Evolutionary conservation across 1,140 invertebrate species (phyloP).

Genomic region (Drosophila lacertosa): DNA sequence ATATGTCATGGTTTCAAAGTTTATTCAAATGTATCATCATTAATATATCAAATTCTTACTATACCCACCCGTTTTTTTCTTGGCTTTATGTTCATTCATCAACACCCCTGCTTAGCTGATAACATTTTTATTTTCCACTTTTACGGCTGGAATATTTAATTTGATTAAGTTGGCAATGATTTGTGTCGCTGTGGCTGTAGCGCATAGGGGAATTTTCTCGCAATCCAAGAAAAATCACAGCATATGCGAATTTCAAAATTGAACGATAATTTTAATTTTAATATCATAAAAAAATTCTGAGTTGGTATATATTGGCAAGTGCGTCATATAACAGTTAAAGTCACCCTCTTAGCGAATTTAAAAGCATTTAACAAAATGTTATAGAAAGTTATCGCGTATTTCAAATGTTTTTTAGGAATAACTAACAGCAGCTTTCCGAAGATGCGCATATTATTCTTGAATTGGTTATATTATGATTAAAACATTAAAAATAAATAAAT

Average conservation of each 20-base stretch:
- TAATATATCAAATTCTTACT: conserved; percentile 38
- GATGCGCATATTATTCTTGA: no score
- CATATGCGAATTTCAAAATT: conserved; percentile 59
- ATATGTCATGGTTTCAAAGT: conserved; percentile 74
- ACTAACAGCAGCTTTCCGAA: no score
- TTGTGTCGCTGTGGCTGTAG: conserved; percentile 53
- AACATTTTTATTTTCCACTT: conserved; percentile 73
- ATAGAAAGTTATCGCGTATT: no score
- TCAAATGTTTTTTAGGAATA: no score
- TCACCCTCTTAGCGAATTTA: neutral
- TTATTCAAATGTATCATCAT: conserved; percentile 68
- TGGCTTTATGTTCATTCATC: conserved; percentile 58
- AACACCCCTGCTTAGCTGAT: conserved; percentile 44
- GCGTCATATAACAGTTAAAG: conserved; percentile 4
- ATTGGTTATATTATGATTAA: no score
- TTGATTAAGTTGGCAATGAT: conserved; percentile 81
- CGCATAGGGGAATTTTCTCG: conserved; percentile 47
- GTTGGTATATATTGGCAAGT: conserved; percentile 1
- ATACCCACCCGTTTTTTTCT: conserved; percentile 12
- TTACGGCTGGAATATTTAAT: conserved; percentile 80
- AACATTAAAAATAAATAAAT: no score
- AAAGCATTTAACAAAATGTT: neutral
- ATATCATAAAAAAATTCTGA: conserved; percentile 35
- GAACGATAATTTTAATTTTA: conserved; percentile 51
- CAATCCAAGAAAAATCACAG: conserved; percentile 43